phyloP scores from a whole-genome alignment of 2,888 invertebrate species.

The Dryobota labecula region DNA sequence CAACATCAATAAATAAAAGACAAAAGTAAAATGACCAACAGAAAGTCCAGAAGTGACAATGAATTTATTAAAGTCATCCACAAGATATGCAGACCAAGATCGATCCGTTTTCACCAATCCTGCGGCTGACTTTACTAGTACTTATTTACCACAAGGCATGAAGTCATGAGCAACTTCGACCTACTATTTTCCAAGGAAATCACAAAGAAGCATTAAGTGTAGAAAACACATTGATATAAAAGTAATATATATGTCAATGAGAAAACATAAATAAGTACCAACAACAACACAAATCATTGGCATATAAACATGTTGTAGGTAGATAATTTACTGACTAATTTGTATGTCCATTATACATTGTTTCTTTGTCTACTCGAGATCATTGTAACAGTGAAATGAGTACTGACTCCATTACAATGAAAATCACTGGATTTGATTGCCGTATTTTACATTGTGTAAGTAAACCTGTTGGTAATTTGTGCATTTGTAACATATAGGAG shows the following conservation, averaged over 20 bases:
- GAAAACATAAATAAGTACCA: neutral
- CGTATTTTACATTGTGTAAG: neutral
- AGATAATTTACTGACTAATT: neutral
- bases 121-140: no score
- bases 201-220: neutral
- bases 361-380: neutral
- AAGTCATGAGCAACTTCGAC: neutral
- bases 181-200: neutral
- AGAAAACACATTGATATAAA: no score
- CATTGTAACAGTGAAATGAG: slow-evolving; percentile 11
- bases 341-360: slow-evolving; percentile 5
- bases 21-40: no score
- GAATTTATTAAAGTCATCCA: no score
- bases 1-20: no score
- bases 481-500: no score
- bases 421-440: neutral
- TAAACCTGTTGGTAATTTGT: no score
- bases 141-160: no score
- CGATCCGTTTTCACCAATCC: no score
- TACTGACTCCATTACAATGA: neutral
- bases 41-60: no score
- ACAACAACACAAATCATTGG: slow-evolving; percentile 1
- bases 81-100: no score
- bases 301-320: neutral
- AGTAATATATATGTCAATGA: no score